Base-by-base conservation (phyloP, 2,113 vertebrate genomes). In the Tragelaphus strepsiceros region DNA sequence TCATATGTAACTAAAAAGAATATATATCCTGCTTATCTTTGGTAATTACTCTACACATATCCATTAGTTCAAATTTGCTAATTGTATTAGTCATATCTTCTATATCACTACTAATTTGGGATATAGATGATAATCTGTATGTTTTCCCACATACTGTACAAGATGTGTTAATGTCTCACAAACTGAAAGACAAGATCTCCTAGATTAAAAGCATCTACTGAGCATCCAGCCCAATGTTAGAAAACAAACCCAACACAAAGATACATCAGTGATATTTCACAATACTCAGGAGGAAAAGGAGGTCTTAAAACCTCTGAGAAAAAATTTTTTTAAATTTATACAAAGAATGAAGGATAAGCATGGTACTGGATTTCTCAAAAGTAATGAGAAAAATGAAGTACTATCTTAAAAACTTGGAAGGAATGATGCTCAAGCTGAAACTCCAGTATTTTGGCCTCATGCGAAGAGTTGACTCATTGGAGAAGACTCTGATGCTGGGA, bases 51-150 rank as follows among this genome's bases (percentile, higher is more conserved):
- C 51, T 86, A 82, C 21, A 87, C 39, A 67, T 4, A 80, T n/a
- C 7, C 21, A 92, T 91, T 82, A 94, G n/a, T 46, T 92, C 67
- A 97, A 91, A 94, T 90, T 91, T 95, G 54, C 9, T 94, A 17
- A 82, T 7, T 93, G 4, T 39, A 53, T 56, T 95, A 85, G 22
- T 53, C 35, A 39, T 43, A 88, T 84, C 9, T 78, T 93, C n/a
- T 88, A 59, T 81, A 86, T 59, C 13, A 28, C 35, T 90, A 85
- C 24, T 58, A 24, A 94, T 54, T 53, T 96, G 17, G n/a, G 9
- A 74, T 61, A 88, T 14, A 91, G 11, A 61, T 51, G 46, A 58
- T 91, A 67, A 88, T 62, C n/a, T 84, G 22, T 1, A 49, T 94
- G 4, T 61, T 87, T 82, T 94, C 74, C 59, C 35, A 90, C 58